A percentile compares a stretch with the other conserved stretches of the same genome.
Conservation (phyloP, 2,113 vertebrate genomes). For the Notothenia rossii region DNA sequence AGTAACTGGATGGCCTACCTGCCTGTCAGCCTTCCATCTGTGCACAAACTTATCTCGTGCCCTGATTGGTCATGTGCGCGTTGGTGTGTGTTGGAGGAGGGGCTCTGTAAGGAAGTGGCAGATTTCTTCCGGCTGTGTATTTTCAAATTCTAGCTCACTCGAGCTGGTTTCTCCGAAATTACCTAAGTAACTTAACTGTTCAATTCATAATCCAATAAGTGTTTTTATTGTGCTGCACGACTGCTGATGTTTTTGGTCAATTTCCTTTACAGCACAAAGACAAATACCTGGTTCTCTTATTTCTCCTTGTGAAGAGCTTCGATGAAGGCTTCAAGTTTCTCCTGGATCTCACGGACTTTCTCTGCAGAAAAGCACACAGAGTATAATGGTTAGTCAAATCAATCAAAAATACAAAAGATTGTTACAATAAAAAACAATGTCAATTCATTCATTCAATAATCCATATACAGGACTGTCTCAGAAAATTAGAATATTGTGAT, state of each 20-base stretch:
- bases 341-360: conserved; percentile 99
- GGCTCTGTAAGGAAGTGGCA: too few species aligned
- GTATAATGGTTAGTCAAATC: background rate
- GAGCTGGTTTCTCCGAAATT: too few species aligned
- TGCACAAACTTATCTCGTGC: too few species aligned
- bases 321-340: conserved; percentile 99
- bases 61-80: too few species aligned
- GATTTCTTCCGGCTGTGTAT: too few species aligned
- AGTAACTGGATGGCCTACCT: too few species aligned
- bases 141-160: too few species aligned
- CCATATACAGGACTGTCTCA: too few species aligned
- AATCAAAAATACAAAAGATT: background rate
- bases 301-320: conserved; percentile 99
- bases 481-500: too few species aligned
- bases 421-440: background rate
- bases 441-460: background rate
- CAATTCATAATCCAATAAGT: background rate
- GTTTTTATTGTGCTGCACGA: background rate
- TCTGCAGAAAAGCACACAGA: conserved; percentile 83
- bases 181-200: background rate
- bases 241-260: background rate
- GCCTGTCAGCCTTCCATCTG: too few species aligned
- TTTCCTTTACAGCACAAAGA: background rate
- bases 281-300: conserved; percentile 79
- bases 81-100: too few species aligned